Evolutionary conservation across 2,113 vertebrate species (phyloP).

Genomic region (Phaethornis superciliosus): DNA sequence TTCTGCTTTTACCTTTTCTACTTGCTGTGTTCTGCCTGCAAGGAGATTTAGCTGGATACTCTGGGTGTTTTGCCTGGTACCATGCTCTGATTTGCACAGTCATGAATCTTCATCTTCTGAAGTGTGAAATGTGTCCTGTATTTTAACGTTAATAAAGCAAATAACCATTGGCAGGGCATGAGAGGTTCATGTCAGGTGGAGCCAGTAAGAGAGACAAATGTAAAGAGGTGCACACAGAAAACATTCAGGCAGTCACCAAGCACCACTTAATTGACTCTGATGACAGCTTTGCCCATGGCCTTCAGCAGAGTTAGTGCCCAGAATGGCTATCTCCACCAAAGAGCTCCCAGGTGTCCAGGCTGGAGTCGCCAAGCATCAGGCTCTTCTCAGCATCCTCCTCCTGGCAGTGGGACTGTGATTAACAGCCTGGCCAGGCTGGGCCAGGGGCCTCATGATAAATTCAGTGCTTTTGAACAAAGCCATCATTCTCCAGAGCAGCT

Average conservation of each 20-base stretch:
- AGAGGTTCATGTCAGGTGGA: background rate
- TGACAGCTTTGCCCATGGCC: background rate
- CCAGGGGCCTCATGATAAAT: conserved; percentile 69
- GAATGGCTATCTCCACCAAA: background rate
- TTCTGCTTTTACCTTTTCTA: background rate
- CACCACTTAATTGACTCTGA: background rate
- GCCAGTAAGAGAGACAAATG: background rate
- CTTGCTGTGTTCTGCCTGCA: background rate
- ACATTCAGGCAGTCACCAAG: background rate
- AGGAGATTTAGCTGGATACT: background rate
- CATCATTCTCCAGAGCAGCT: conserved; percentile 78
- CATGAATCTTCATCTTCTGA: background rate
- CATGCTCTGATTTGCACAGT: background rate
- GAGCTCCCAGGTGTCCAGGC: background rate
- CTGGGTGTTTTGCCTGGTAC: background rate
- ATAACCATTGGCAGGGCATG: background rate
- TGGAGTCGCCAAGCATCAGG: background rate
- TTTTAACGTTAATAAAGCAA: conserved; percentile 29
- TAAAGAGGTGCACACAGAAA: background rate
- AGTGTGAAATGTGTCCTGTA: background rate
- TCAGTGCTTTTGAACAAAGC: conserved; percentile 80
- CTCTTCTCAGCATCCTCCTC: conserved; percentile 50
- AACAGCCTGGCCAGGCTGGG: conserved; percentile 32
- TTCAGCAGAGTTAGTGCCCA: background rate
- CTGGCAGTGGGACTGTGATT: conserved; percentile 29